Evolutionary conservation across 2,797 vertebrate species (phyloP).

Genomic region (Coregonus sp.): DNA sequence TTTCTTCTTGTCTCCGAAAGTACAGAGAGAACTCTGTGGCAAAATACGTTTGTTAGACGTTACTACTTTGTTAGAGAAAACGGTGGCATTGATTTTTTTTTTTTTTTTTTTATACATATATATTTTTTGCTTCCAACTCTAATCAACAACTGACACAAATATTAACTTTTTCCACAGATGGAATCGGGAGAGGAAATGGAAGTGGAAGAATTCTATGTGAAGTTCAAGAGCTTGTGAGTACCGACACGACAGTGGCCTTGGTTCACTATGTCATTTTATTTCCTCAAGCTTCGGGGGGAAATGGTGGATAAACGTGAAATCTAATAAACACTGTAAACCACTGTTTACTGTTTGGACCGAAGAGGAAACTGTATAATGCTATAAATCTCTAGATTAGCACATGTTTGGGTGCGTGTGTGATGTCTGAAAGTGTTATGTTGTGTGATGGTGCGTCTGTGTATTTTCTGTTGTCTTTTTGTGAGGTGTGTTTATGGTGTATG

Average conservation of each 20-base stretch:
- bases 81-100: background rate
- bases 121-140: background rate
- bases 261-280: background rate
- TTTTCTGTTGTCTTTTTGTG: too few species aligned
- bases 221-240: slow-evolving; percentile 99
- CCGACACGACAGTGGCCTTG: background rate
- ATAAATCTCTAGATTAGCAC: too few species aligned
- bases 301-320: background rate
- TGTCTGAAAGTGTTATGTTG: too few species aligned
- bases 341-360: background rate
- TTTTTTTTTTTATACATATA: background rate
- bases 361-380: too few species aligned
- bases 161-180: slow-evolving; percentile 67
- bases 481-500: too few species aligned
- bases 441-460: too few species aligned
- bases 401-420: too few species aligned
- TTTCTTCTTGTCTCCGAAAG: background rate
- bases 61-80: background rate
- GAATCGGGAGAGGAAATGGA: slow-evolving; percentile 89
- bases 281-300: background rate
- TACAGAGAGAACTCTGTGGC: background rate
- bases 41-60: background rate
- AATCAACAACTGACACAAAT: slow-evolving; percentile 81
- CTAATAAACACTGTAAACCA: background rate
- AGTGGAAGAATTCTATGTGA: slow-evolving; percentile 96